Percentiles rank a stretch among this genome's conserved stretches.
Conservation (phyloP, 2,113 vertebrate species). For the Alethe castanea region DNA sequence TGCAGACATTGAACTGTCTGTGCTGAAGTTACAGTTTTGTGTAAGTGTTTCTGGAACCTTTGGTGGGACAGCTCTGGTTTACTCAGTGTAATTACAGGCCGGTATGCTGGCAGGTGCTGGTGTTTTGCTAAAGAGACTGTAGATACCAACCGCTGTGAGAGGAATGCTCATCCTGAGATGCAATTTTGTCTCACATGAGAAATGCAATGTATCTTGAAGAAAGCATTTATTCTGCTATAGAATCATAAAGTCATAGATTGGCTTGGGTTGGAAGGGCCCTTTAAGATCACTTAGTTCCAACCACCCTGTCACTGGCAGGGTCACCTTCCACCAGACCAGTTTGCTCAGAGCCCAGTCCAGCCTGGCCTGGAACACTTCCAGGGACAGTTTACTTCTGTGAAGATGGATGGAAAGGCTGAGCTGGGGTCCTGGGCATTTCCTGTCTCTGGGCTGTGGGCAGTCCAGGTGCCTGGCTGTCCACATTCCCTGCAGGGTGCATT, state of each 20-base stretch:
- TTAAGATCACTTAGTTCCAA: background rate
- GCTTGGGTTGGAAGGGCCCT: background rate
- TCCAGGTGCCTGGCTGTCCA: accelerated
- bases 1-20: background rate
- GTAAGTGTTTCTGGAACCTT: background rate
- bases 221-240: background rate
- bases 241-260: background rate
- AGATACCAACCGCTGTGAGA: accelerated
- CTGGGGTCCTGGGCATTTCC: accelerated
- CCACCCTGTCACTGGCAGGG: background rate
- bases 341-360: background rate
- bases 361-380: background rate
- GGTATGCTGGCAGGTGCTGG: background rate
- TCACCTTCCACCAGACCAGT: background rate
- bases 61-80: background rate
- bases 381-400: background rate
- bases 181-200: background rate
- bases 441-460: too few species aligned
- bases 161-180: accelerated
- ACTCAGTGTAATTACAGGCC: background rate
- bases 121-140: background rate
- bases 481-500: background rate
- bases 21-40: background rate
- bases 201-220: background rate
- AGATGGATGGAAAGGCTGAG: accelerated